Evolutionary conservation across 2,888 invertebrate genomes (phyloP).

Genomic region (Artemia sp.): DNA sequence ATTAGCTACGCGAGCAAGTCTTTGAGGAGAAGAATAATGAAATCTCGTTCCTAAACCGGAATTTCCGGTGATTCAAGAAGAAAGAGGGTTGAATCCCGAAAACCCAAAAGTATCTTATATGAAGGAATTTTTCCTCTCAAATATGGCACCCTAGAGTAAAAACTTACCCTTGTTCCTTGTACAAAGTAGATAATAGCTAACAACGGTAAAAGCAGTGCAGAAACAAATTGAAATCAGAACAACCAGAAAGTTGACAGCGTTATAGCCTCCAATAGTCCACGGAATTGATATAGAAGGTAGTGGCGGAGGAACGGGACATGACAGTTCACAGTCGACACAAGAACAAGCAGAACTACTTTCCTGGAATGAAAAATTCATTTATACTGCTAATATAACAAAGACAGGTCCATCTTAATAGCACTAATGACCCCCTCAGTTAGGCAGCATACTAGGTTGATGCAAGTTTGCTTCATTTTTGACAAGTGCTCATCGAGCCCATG

Average conservation of each 20-base stretch:
- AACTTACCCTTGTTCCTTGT: neutral
- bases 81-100: too few species aligned
- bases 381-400: neutral
- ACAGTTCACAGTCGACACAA: slow-evolving; percentile 64
- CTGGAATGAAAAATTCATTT: too few species aligned
- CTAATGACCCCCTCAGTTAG: neutral
- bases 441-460: neutral
- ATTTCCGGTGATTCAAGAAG: too few species aligned
- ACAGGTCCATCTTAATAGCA: neutral
- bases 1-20: too few species aligned
- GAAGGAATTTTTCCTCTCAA: too few species aligned
- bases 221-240: slow-evolving; percentile 56
- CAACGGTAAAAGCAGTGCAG: slow-evolving; percentile 18
- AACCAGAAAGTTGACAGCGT: slow-evolving; percentile 62
- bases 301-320: slow-evolving; percentile 60
- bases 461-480: neutral
- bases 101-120: too few species aligned
- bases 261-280: slow-evolving; percentile 50
- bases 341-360: slow-evolving; percentile 48
- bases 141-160: too few species aligned
- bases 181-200: slow-evolving; percentile 6
- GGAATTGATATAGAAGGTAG: slow-evolving; percentile 46
- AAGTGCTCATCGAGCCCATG: neutral
- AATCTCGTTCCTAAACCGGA: too few species aligned
- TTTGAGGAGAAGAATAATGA: too few species aligned